Evolutionary conservation across 2,113 vertebrate species (phyloP).

Genomic region (Prolemur simus): DNA sequence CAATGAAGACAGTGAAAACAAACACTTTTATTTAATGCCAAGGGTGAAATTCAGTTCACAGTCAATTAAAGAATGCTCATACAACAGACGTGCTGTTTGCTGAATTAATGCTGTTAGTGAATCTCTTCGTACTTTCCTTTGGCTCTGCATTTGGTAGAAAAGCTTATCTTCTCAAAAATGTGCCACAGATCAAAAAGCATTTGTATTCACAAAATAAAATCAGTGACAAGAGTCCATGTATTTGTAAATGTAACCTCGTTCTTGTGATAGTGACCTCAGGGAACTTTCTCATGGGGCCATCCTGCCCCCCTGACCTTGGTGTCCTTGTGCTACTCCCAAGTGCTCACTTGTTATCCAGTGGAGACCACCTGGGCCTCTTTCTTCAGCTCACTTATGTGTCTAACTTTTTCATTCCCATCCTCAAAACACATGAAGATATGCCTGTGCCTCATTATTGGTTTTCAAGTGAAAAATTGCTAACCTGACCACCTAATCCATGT

Average conservation of each 20-base stretch:
- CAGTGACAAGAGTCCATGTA: neutral
- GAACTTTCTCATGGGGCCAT: neutral
- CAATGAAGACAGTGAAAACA: neutral
- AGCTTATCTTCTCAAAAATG: conserved; percentile 30
- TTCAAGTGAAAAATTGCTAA: neutral
- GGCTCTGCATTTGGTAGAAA: neutral
- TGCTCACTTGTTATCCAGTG: neutral
- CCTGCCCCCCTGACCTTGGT: neutral
- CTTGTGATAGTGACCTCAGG: neutral
- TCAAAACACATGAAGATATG: neutral
- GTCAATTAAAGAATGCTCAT: neutral
- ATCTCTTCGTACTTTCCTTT: conserved; percentile 39
- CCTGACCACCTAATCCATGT: neutral
- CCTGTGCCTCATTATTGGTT: neutral
- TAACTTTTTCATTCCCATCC: neutral
- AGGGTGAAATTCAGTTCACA: conserved; percentile 58
- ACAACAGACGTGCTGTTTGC: neutral
- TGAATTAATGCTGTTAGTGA: neutral
- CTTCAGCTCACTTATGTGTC: neutral
- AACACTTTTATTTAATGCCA: conserved; percentile 31
- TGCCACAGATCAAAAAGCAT: neutral
- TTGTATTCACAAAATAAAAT: conserved; percentile 17
- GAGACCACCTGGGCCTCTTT: neutral
- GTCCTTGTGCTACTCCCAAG: neutral
- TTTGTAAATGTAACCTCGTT: neutral